A percentile compares a stretch with the other conserved stretches of the same genome.
Conservation (phyloP, 2,797 vertebrate species). For the Rhinoraja longicauda region DNA sequence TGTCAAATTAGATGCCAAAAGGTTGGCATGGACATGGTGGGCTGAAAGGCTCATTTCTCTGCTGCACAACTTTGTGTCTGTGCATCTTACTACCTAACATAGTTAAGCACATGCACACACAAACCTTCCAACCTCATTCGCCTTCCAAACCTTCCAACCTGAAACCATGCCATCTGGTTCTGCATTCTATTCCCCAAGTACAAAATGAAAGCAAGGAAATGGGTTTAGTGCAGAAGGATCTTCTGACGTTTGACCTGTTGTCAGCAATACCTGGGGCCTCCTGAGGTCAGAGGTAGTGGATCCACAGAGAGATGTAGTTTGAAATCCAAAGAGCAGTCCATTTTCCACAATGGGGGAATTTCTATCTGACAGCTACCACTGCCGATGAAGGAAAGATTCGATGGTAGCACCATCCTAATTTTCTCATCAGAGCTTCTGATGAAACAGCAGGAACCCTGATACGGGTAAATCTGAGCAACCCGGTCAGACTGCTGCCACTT, state of each 20-base stretch:
- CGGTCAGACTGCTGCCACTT: neutral
- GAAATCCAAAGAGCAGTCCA: neutral
- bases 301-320: neutral
- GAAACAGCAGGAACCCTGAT: neutral
- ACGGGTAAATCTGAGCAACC: neutral
- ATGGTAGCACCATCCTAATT: neutral
- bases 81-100: no score
- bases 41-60: no score
- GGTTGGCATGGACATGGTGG: no score
- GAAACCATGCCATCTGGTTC: neutral
- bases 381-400: neutral
- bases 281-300: neutral
- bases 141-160: no score
- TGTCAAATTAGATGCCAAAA: no score
- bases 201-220: neutral
- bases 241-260: neutral
- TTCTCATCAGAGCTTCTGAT: neutral
- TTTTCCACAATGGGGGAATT: neutral
- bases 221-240: neutral
- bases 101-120: no score
- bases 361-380: neutral
- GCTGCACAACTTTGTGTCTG: no score
- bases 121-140: no score
- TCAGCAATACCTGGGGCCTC: neutral
- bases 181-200: neutral